Evolutionary conservation across 2,113 vertebrate genomes (phyloP).

Genomic region (Hepsetus odoe): DNA sequence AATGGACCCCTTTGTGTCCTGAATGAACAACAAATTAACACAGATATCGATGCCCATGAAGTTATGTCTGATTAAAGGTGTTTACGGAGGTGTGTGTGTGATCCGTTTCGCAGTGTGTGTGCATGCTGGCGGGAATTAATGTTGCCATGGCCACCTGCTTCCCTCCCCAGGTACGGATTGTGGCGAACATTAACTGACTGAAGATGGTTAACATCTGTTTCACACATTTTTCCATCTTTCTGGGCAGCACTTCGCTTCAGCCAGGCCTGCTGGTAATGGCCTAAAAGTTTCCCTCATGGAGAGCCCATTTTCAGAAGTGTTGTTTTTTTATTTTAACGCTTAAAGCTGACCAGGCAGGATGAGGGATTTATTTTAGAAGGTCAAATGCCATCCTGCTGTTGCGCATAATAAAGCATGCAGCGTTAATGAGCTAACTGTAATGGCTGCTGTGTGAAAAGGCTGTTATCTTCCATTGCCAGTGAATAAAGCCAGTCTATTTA

Average conservation of each 20-base stretch:
- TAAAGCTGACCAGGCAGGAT: background rate
- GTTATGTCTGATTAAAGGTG: too few species aligned
- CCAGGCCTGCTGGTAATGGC: slow-evolving; percentile 2
- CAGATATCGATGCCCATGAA: too few species aligned
- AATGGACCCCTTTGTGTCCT: too few species aligned
- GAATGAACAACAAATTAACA: too few species aligned
- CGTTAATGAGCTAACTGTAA: slow-evolving; percentile 27
- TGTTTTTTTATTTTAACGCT: slow-evolving; percentile 11
- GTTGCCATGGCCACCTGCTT: slow-evolving; percentile 56
- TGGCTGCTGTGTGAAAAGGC: slow-evolving; percentile 3
- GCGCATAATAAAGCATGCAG: slow-evolving; percentile 11
- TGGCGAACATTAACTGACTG: slow-evolving; percentile 57
- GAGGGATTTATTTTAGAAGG: slow-evolving; percentile 31
- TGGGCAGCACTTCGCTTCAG: background rate
- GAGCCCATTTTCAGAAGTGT: background rate
- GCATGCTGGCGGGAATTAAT: slow-evolving; percentile 47
- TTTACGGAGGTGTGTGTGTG: background rate
- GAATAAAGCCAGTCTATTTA: slow-evolving; percentile 11
- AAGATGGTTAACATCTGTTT: slow-evolving; percentile 62
- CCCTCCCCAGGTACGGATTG: slow-evolving; percentile 50
- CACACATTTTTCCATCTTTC: slow-evolving; percentile 14
- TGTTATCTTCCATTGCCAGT: slow-evolving; percentile 16
- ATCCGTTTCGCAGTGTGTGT: slow-evolving; percentile 24
- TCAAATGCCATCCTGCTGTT: slow-evolving; percentile 33
- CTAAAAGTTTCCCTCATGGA: slow-evolving; percentile 6